phyloP scores from a whole-genome alignment of 2,888 invertebrate species.

The Unio pictorum region DNA sequence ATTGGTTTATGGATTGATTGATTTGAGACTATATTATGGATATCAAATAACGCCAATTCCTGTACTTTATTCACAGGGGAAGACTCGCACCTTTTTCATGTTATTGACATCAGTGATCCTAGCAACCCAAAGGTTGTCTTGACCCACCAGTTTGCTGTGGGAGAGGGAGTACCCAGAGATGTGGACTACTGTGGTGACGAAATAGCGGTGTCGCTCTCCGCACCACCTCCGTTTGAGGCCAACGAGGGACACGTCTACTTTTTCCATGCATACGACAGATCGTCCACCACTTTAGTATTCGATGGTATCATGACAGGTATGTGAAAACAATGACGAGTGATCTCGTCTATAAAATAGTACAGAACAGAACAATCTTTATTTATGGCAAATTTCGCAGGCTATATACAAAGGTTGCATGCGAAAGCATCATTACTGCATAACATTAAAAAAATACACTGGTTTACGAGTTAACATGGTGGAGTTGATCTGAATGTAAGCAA shows the following conservation, averaged over 20 bases:
- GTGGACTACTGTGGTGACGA: constrained; percentile 39
- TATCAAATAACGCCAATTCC: neutral
- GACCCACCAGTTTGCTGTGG: constrained; percentile 29
- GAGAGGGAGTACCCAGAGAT: constrained; percentile 42
- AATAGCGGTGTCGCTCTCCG: constrained; percentile 39
- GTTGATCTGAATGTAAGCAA: too few relatives aligned
- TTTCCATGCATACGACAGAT: constrained; percentile 25
- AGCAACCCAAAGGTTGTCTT: constrained; percentile 24
- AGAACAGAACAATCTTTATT: too few relatives aligned
- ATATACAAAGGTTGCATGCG: too few relatives aligned
- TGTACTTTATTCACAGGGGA: constrained; percentile 26
- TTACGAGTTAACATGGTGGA: too few relatives aligned
- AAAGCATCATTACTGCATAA: too few relatives aligned
- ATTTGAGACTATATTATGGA: neutral
- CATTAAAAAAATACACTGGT: too few relatives aligned
- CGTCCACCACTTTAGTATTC: constrained; percentile 13
- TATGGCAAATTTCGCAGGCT: too few relatives aligned
- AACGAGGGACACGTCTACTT: constrained; percentile 47
- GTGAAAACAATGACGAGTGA: too few relatives aligned
- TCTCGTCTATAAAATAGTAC: too few relatives aligned
- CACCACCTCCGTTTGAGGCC: constrained; percentile 24
- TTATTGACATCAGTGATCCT: constrained; percentile 48
- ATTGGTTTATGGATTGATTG: too few relatives aligned
- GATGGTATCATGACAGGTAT: constrained; percentile 32
- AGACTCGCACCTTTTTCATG: constrained; percentile 44